Evolutionary conservation across 2,888 invertebrate species (phyloP), one percentile per base, ranked within the genome.

Genomic region (Xanthostigma xanthostigma): DNA sequence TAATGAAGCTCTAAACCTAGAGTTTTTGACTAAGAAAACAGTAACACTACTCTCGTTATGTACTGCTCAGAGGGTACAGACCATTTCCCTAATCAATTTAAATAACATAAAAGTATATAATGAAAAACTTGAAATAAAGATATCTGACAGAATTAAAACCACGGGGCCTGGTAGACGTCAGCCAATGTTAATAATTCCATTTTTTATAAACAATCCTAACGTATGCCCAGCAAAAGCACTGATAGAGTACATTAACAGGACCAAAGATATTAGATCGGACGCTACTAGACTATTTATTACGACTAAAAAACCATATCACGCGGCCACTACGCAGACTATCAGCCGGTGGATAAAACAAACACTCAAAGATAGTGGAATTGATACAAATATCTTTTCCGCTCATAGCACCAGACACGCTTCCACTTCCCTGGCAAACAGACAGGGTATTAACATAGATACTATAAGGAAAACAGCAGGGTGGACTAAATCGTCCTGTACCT

Each of bases 401-500:
- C 43, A 53, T 41, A 49, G 46, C 17, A 50, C 50, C 8, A 17
- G 53, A 12, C 51, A 54, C 12, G 52, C 53, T 5, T 36, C 46
- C n/a, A 53, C 53, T 9, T 53, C 51, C 12, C 44, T 53, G 9
- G 50, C 53, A 9, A 46, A 44, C 35, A 44, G 47, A 39, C 40
- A 41, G 5, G 54, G 54, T 2, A 35, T 53, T 33, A 48, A 50
- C 34, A 53, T 53, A 14, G 44, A 54, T 13, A 37, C 17, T 17
- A 54, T 53, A 33, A 45, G 45, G 36, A 50, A 52, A 41, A 47
- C 54, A 35, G 54, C 53, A 11, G 54, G 53, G 3, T 53, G 54
- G 53, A 50, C 44, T 10, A 40, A 5, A 13, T 13, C n/a, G 49
- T 17, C 49, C 36, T 27, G 49, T 8, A 41, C 45, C 11, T 53